phyloP scores from a whole-genome alignment of 2,113 vertebrate species.

The Phrynocephalus versicolor region DNA sequence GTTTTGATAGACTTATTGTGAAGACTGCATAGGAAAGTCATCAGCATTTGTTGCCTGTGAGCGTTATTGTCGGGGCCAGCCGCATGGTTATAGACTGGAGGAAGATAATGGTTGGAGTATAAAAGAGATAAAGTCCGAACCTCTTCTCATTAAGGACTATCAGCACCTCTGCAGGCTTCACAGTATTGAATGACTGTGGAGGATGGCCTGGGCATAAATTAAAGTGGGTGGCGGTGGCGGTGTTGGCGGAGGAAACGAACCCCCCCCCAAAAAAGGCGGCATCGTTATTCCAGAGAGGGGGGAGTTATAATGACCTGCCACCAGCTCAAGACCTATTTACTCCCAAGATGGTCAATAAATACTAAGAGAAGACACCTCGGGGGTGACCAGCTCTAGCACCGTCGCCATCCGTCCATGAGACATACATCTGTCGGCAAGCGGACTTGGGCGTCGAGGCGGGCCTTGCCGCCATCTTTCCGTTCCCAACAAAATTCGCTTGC shows the following conservation, averaged over 20 bases:
- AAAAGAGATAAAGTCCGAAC: slow-evolving; percentile 94
- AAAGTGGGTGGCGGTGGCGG: slow-evolving; percentile 62
- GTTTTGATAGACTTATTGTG: slow-evolving; percentile 98
- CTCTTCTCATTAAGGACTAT: slow-evolving; percentile 99
- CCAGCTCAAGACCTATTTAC: slow-evolving; percentile 69
- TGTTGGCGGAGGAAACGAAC: slow-evolving; percentile 10
- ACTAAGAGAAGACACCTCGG: slow-evolving; percentile 25
- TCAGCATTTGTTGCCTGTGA: slow-evolving; percentile 95
- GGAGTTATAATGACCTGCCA: slow-evolving; percentile 71
- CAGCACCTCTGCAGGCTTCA: slow-evolving; percentile 93
- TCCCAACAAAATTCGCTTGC: accelerated
- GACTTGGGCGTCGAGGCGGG: accelerated
- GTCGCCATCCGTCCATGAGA: not conserved
- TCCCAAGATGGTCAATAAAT: slow-evolving; percentile 62
- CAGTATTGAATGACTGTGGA: slow-evolving; percentile 87
- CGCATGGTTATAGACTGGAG: slow-evolving; percentile 95
- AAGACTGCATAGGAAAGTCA: slow-evolving; percentile 95
- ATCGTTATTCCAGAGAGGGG: slow-evolving; percentile 50
- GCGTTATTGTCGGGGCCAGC: slow-evolving; percentile 95
- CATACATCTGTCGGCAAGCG: slow-evolving; percentile 23
- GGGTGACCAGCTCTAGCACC: slow-evolving; percentile 49
- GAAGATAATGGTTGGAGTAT: slow-evolving; percentile 96
- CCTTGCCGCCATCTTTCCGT: not conserved
- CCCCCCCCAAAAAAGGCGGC: slow-evolving; percentile 65
- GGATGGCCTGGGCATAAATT: slow-evolving; percentile 88